These are phyloP conservation scores for Gisinianus flammeolus DNA, from an alignment of 2,888 invertebrate species.

Conservation along the genomic window DNA sequence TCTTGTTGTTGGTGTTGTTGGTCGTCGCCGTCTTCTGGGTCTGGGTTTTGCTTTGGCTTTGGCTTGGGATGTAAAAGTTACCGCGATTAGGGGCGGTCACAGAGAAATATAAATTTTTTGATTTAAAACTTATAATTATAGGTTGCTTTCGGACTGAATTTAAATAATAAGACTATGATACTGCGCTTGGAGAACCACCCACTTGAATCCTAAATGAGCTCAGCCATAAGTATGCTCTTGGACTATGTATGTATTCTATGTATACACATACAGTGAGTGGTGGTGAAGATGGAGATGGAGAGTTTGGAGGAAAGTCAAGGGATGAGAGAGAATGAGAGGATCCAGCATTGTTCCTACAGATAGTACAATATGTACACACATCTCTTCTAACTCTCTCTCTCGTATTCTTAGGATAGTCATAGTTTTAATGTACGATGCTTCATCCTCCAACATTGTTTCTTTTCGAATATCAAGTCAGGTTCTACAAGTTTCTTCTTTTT, in stretches of 20 bases:
- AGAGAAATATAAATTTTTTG: conserved; percentile 51
- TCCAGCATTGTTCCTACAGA: background rate
- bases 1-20: background rate
- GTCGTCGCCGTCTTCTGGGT: conserved; percentile 11
- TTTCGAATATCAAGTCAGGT: conserved; percentile 34
- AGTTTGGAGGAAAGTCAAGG: background rate
- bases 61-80: conserved; percentile 25
- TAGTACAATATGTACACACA: background rate
- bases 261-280: background rate
- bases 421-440: background rate
- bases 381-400: background rate
- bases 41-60: background rate
- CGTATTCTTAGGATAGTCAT: background rate
- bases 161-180: conserved; percentile 47
- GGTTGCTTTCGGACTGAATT: conserved; percentile 47
- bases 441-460: conserved; percentile 4
- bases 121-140: conserved; percentile 59
- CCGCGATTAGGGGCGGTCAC: conserved; percentile 29
- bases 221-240: conserved; percentile 17
- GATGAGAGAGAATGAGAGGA: background rate
- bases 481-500: conserved; percentile 41
- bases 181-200: conserved; percentile 42
- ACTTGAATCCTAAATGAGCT: conserved; percentile 47
- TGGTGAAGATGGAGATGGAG: background rate
- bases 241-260: background rate